These are phyloP conservation scores for Leucozona laternaria DNA, from an alignment of 2,888 invertebrate species.

Conservation along the genomic window DNA sequence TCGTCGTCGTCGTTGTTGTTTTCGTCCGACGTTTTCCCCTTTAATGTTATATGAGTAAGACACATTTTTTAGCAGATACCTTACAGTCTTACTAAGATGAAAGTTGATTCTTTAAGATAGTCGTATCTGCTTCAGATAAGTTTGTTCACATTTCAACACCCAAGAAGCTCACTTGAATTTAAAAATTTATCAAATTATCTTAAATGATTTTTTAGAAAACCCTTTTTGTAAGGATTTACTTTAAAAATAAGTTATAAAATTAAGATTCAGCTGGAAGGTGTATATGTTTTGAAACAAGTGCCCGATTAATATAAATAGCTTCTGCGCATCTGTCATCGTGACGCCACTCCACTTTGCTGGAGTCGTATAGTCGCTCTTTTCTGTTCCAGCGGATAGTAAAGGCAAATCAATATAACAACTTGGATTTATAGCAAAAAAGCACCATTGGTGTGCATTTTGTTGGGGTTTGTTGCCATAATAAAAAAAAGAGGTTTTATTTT, in stretches of 20 bases:
- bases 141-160: not conserved
- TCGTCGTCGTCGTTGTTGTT: constrained; percentile 16
- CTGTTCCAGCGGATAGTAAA: constrained; percentile 56
- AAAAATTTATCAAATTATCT: not conserved
- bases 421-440: constrained; percentile 40
- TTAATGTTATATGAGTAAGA: constrained; percentile 20
- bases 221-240: not conserved
- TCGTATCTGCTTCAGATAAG: not conserved
- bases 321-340: constrained; percentile 71
- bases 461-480: constrained; percentile 13
- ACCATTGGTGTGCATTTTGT: constrained; percentile 44
- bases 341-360: constrained; percentile 64
- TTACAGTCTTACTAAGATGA: constrained; percentile 7
- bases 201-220: not conserved
- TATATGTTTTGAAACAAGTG: constrained; percentile 54
- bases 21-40: constrained; percentile 36
- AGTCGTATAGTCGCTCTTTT: constrained; percentile 61
- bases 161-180: not conserved
- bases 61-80: constrained; percentile 19
- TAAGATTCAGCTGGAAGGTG: constrained; percentile 46
- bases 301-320: constrained; percentile 34
- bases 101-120: not conserved
- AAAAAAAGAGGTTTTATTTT: not conserved
- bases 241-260: not conserved
- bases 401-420: constrained; percentile 70